Evolutionary conservation across 2,888 invertebrate genomes (phyloP), one percentile per base, ranked within the genome.

Genomic region (Trachelus troglodyta): DNA sequence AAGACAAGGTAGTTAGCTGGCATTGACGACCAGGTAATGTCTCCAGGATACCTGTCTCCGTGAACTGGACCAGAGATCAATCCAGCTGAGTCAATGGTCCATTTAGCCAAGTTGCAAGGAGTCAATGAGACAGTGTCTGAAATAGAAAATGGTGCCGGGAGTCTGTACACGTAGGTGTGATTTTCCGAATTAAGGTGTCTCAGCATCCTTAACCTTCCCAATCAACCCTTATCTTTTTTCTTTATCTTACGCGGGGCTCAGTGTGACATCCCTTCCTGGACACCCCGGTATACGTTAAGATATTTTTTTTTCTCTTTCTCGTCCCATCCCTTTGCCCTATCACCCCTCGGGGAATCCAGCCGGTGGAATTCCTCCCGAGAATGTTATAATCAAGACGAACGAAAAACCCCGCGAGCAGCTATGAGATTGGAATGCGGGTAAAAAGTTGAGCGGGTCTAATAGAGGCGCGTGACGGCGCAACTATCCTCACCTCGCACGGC

Each of bases 381-480:
- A 79, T 75, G 79, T 76, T 76, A 76, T 79, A 79, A 79, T 79
- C 76, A 79, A 79, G 79, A 76, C 76, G 74, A 76, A 76, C 76
- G 79, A 79, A 73, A 76, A 79, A 79, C 69, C 79, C 79, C 73
- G 75, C 75, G 40, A 75, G 69, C 34, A 76, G 31, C 76, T 73
- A 74, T 74, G 76, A 79, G 79, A 79, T 79, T 35, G 82, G 83
- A 87, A 87, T 81, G 84, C 83, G 83, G 83, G 84, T 82, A 80
- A 85, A 86, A 86, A 85, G 83, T 83, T 80, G 77, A 81, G 80
- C 80, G 80, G 76, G 77, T 86, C 85, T 87, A 88, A 88, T 87
- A 88, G 88, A 84, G 83, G 82, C 83, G 86, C 83, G 86, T 89
- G 88, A 89, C 86, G 85, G 76, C 83, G 88, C 88, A 85, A 56